Base-by-base conservation (phyloP, 2,113 vertebrate species). In the Archocentrus centrarchus region DNA sequence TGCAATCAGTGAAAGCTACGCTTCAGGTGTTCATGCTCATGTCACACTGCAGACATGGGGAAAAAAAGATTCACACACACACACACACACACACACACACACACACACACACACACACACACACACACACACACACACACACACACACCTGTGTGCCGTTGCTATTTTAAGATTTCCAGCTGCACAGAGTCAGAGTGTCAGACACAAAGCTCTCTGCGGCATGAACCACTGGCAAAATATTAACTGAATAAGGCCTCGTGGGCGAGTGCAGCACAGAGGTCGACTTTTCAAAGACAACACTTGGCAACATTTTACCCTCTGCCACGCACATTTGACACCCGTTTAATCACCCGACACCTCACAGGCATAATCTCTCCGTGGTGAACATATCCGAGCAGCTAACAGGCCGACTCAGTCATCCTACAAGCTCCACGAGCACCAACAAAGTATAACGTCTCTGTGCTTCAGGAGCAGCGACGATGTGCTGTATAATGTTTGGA, bases 101-200 rank as follows among this genome's bases (percentile, higher is more conserved):
- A 85, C 83, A 83, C 91, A 85, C 83, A 79, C 11, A 75, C 50
- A 85, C 83, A 83, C 91, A 79, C 11, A 75, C 50, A 85, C 83
- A 83, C 91, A 85, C 83, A 83, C 91, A 85, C 83, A 83, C 91
- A 85, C 83, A 83, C 91, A 85, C 83, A 83, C 91, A 85, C 83
- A 79, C 11, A 75, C 50, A 85, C 83, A 83, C 91, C 75, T 79
- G 91, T 91, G 53, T 6, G 22, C n/a, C 66, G 1, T 75, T 57
- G 8, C 55, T 79, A 47, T 80, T 82, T 80, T 18, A 53, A 76
- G 78, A 37, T 85, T 73, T 73, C 83, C 86, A 89, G 86, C 87
- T 86, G 86, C 75, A 32, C 4, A 59, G 27, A 59, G 60, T 76
- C 77, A 75, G 62, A 11, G 55, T 79, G 77, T 86, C 78, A 11